Percentiles rank a stretch among this genome's conserved stretches.
phyloP scores from a whole-genome alignment of 2,888 invertebrate species.

The Rhingia campestris region DNA sequence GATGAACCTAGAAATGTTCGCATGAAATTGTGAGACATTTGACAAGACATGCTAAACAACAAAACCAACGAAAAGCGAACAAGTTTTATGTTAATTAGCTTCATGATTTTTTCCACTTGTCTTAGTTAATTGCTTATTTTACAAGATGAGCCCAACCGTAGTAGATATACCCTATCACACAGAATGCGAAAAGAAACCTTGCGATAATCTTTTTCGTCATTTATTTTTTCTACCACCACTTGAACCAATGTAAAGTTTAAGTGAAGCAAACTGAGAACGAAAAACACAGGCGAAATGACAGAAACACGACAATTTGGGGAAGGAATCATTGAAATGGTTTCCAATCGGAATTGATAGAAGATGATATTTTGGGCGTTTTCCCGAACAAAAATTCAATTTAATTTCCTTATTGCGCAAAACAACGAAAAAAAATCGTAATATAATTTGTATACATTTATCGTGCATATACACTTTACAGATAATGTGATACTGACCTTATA shows the following conservation, averaged over 20 bases:
- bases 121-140: neutral
- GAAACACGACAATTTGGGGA: slow-evolving; percentile 11
- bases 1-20: too few species aligned
- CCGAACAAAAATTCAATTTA: slow-evolving; percentile 18
- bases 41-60: too few species aligned
- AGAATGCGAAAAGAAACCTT: slow-evolving; percentile 50
- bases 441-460: slow-evolving; percentile 36
- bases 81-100: neutral
- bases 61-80: neutral
- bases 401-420: slow-evolving; percentile 26
- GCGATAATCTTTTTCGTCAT: slow-evolving; percentile 27
- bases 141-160: neutral
- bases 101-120: neutral
- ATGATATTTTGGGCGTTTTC: slow-evolving; percentile 61
- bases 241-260: slow-evolving; percentile 50
- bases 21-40: too few species aligned
- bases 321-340: neutral
- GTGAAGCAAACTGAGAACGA: slow-evolving; percentile 12
- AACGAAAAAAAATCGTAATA: slow-evolving; percentile 5
- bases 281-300: neutral
- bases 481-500: slow-evolving; percentile 70
- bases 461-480: slow-evolving; percentile 32
- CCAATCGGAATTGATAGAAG: slow-evolving; percentile 40
- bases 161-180: slow-evolving; percentile 43
- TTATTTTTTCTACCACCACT: slow-evolving; percentile 16